Conservation (phyloP, 2,797 vertebrate genomes). For the Okamejei kenojei region DNA sequence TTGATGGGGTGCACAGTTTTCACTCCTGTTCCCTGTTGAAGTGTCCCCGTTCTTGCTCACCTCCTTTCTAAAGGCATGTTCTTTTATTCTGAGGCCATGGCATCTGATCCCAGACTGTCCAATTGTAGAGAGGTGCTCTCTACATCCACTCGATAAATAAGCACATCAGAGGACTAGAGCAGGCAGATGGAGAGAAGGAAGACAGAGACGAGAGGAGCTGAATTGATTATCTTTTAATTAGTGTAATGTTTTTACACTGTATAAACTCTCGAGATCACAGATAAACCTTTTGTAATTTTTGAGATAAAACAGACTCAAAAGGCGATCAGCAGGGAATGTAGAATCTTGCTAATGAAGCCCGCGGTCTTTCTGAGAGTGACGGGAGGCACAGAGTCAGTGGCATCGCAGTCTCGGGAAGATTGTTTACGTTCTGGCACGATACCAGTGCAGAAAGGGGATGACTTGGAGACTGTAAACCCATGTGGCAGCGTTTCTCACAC, state of each 20-base stretch:
- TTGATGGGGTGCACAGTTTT: too few relatives aligned
- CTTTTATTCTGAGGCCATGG: too few relatives aligned
- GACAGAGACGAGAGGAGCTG: not conserved
- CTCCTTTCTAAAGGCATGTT: too few relatives aligned
- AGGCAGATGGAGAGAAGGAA: not conserved
- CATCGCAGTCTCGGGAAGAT: not conserved
- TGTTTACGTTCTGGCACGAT: not conserved
- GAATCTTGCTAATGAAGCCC: conserved; percentile 5
- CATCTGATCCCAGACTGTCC: too few relatives aligned
- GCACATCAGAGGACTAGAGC: not conserved
- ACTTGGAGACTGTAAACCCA: too few relatives aligned
- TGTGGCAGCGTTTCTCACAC: too few relatives aligned
- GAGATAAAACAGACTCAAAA: not conserved
- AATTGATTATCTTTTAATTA: conserved; percentile 34
- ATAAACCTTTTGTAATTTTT: not conserved
- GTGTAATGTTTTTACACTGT: conserved; percentile 4
- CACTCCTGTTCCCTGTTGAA: too few relatives aligned
- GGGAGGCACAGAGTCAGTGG: not conserved
- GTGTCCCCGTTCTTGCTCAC: too few relatives aligned
- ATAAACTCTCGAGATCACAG: conserved; percentile 23
- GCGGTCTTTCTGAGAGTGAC: not conserved
- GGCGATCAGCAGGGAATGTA: not conserved
- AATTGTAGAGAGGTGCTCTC: too few relatives aligned
- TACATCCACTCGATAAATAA: not conserved
- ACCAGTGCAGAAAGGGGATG: not conserved